These are phyloP conservation scores for Dryobotodes eremita DNA, from an alignment of 2,888 invertebrate species.

Conservation along the genomic window DNA sequence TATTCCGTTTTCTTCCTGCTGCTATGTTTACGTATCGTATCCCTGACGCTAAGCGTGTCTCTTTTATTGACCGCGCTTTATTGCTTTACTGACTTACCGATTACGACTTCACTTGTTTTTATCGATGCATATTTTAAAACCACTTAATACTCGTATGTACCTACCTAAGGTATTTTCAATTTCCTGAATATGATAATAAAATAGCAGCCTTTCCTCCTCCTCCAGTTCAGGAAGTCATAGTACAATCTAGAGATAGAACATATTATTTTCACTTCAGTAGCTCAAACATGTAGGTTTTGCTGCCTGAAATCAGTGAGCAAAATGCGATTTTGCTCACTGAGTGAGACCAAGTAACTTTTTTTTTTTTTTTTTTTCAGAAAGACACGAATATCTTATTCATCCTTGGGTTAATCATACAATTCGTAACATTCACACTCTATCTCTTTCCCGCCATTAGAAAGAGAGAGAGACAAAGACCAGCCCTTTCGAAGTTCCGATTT, in stretches of 20 bases:
- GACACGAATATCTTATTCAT: no score
- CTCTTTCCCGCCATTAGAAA: no score
- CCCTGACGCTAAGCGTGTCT: constrained; percentile 2
- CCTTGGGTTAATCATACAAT: no score
- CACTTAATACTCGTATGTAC: neutral
- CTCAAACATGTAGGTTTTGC: no score
- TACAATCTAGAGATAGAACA: neutral
- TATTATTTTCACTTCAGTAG: no score
- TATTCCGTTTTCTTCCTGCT: constrained; percentile 47
- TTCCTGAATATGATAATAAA: neutral
- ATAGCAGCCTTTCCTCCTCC: neutral
- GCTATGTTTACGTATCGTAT: constrained; percentile 19
- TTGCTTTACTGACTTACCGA: neutral
- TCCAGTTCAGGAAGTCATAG: neutral
- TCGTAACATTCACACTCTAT: no score
- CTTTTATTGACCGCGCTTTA: neutral
- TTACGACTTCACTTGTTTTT: neutral
- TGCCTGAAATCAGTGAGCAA: no score
- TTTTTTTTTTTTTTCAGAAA: no score
- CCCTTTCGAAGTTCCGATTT: no score
- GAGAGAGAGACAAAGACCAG: no score
- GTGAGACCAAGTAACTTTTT: no score
- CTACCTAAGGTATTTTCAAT: neutral
- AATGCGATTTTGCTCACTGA: no score
- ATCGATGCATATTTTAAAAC: neutral